Evolutionary conservation across 2,888 invertebrate species (phyloP).

Genomic region (Eupithecia vulgata): DNA sequence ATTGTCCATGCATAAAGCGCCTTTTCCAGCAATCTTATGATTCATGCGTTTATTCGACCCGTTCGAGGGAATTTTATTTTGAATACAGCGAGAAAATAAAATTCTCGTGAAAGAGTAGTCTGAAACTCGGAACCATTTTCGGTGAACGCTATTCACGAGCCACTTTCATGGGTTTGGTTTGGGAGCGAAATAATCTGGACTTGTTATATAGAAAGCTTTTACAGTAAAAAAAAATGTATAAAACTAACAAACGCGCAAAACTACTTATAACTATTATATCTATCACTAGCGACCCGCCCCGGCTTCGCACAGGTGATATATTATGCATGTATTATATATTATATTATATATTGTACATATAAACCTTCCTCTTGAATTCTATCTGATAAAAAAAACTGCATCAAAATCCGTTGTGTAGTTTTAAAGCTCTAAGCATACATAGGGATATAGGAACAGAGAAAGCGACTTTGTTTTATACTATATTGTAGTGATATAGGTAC

Average conservation of each 20-base stretch:
- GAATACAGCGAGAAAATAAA: constrained; percentile 10
- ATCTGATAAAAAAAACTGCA: too few species aligned
- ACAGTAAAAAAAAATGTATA: background rate
- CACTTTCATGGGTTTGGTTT: constrained; percentile 10
- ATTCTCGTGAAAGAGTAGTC: background rate
- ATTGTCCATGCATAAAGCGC: background rate
- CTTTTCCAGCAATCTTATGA: constrained; percentile 11
- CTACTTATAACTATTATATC: background rate
- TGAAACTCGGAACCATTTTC: background rate
- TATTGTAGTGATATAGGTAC: too few species aligned
- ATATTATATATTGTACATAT: too few species aligned
- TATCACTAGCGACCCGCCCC: too few species aligned
- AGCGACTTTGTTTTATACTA: too few species aligned
- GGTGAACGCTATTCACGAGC: background rate
- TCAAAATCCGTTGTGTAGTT: too few species aligned
- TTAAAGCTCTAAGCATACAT: too few species aligned
- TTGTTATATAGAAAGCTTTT: background rate
- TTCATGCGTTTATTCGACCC: constrained; percentile 19
- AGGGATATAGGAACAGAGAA: too few species aligned
- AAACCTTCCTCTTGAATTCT: too few species aligned
- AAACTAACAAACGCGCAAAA: background rate
- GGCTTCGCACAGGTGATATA: too few species aligned
- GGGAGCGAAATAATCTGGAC: background rate
- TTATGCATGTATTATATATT: too few species aligned
- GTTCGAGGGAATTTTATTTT: constrained; percentile 23